Evolutionary conservation across 2,888 invertebrate species (phyloP).

Genomic region (Lypha dubia): DNA sequence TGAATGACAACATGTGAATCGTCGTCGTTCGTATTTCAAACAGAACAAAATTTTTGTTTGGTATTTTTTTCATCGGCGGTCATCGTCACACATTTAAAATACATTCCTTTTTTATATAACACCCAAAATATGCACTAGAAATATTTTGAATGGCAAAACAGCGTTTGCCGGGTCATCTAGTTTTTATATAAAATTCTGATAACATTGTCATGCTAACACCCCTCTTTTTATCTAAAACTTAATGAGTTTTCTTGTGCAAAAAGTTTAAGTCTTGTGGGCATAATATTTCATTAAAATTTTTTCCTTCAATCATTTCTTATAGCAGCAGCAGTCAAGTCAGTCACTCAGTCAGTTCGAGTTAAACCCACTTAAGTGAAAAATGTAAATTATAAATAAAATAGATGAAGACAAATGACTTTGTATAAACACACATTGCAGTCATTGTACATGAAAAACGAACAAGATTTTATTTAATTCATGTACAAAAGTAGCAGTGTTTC

Average conservation of each 20-base stretch:
- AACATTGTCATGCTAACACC: too few species aligned
- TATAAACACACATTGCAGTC: slow-evolving; percentile 29
- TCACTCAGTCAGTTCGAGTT: slow-evolving; percentile 43
- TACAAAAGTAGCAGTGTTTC: slow-evolving; percentile 6
- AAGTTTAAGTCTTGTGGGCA: slow-evolving; percentile 15
- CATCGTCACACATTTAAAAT: too few species aligned
- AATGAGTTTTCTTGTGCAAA: slow-evolving; percentile 33
- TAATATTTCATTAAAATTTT: neutral
- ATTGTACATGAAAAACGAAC: slow-evolving; percentile 15
- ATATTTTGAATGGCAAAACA: too few species aligned
- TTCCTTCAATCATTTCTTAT: slow-evolving; percentile 46
- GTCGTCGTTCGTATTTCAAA: too few species aligned
- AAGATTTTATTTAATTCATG: slow-evolving; percentile 6
- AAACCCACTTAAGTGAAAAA: slow-evolving; percentile 71
- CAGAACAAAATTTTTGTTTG: too few species aligned
- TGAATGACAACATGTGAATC: too few species aligned
- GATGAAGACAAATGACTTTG: slow-evolving; percentile 73
- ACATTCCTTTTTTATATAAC: too few species aligned
- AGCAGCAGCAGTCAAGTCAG: slow-evolving; percentile 28
- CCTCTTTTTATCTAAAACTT: neutral
- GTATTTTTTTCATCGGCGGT: too few species aligned
- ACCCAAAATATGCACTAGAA: too few species aligned
- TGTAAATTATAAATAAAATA: slow-evolving; percentile 72
- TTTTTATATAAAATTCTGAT: too few species aligned
- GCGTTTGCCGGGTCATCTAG: too few species aligned